Evolutionary conservation across 2,888 invertebrate genomes (phyloP).

Genomic region (Drosophila greeni): DNA sequence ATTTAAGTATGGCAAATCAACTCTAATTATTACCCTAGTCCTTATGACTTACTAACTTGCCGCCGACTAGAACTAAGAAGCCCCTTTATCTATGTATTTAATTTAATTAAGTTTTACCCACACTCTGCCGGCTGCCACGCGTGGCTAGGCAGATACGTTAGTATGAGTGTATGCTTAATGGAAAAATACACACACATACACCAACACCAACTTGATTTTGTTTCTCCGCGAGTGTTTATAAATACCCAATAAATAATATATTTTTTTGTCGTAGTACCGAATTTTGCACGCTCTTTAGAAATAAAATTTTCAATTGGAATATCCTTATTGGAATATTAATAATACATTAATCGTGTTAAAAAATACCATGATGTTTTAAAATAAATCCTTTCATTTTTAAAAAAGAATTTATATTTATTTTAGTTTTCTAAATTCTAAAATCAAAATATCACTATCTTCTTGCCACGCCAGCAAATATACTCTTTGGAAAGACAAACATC

Average conservation of each 20-base stretch:
- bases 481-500: constrained; percentile 8
- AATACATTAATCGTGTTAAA: too few species aligned
- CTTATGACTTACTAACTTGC: not conserved
- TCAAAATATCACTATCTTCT: not conserved
- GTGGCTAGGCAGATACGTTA: constrained; percentile 1
- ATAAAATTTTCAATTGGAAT: not conserved
- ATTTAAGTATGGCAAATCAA: not conserved
- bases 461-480: constrained; percentile 1
- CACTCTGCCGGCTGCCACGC: constrained; percentile 20
- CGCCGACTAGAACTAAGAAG: not conserved
- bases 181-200: constrained; percentile 24
- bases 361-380: too few species aligned
- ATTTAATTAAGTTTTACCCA: constrained; percentile 2
- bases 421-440: not conserved
- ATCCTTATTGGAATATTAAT: not conserved
- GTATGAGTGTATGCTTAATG: constrained; percentile 3
- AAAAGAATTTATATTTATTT: not conserved
- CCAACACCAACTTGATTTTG: constrained; percentile 4
- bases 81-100: not conserved
- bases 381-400: not conserved
- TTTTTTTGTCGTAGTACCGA: not conserved
- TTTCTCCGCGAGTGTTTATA: constrained; percentile 16
- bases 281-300: constrained; percentile 1
- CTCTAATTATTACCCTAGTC: not conserved
- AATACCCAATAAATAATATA: constrained; percentile 17